Conservation (phyloP, 2,797 vertebrate species). For the Pantherophis vulpinus region DNA sequence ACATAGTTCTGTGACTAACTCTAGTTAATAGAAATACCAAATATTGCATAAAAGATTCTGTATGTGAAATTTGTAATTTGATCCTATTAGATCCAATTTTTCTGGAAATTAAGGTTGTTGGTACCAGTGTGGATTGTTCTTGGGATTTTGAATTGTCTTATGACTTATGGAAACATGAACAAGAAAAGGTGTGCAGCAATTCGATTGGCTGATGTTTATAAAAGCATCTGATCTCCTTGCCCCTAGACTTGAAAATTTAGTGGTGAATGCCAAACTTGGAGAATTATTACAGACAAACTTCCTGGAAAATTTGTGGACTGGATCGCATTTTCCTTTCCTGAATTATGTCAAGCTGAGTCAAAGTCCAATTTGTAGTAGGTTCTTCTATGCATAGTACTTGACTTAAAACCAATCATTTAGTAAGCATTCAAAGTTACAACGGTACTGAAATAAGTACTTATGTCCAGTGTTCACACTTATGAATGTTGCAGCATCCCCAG, state of each 20-base stretch:
- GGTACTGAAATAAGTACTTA: too few relatives aligned
- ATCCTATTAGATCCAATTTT: neutral
- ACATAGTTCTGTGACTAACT: neutral
- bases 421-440: too few relatives aligned
- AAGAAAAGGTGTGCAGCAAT: neutral
- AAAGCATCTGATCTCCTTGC: neutral
- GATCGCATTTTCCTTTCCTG: neutral
- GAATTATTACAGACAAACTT: neutral
- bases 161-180: neutral
- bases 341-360: neutral
- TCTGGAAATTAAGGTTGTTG: neutral
- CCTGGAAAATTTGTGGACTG: neutral
- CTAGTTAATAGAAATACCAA: neutral
- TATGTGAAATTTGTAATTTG: neutral
- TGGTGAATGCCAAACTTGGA: neutral
- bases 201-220: neutral
- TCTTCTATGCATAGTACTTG: neutral
- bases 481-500: too few relatives aligned
- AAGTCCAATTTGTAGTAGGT: neutral
- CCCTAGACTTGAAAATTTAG: neutral
- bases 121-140: neutral
- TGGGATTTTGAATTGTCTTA: neutral
- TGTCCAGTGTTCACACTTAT: too few relatives aligned
- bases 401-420: too few relatives aligned
- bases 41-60: neutral